Evolutionary conservation across 1,140 invertebrate species (phyloP).

Genomic region (Pseudomyrmex sp.): DNA sequence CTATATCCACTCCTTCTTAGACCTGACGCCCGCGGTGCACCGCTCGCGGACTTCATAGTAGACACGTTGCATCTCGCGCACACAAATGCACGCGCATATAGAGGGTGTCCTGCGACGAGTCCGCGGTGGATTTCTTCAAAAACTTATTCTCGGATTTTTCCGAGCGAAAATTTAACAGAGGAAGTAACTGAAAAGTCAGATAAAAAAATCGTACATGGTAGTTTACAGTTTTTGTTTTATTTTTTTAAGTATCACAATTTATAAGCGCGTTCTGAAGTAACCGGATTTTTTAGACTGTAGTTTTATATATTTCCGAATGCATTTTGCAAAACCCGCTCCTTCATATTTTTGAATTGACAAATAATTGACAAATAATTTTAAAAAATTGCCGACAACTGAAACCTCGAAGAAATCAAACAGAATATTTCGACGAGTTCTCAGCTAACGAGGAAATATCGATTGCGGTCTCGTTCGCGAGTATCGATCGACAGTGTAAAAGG

Average conservation of each 20-base stretch:
- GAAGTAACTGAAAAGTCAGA: neutral
- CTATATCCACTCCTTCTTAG: conserved; percentile 69
- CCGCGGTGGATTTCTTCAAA: neutral
- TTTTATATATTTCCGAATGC: neutral
- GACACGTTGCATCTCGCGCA: conserved; percentile 23
- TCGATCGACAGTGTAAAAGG: neutral
- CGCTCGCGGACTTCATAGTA: conserved; percentile 40
- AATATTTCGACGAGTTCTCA: neutral
- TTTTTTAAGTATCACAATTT: neutral
- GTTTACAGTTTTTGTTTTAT: neutral
- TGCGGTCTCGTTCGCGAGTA: neutral
- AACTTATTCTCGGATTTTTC: neutral
- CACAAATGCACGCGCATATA: conserved; percentile 30
- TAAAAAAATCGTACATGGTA: too few relatives aligned
- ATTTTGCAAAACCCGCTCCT: neutral
- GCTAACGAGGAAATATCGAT: neutral
- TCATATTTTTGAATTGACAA: neutral
- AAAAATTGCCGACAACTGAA: neutral
- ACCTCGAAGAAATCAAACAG: neutral
- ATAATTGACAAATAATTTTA: too few relatives aligned
- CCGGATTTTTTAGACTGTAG: neutral
- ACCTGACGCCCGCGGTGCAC: conserved; percentile 58
- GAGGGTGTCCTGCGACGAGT: conserved; percentile 18
- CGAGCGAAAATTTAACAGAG: neutral
- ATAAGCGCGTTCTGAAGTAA: neutral